Evolutionary conservation across 1,140 invertebrate species (phyloP), one percentile per base, ranked within the genome.

Genomic region (Frieseomelitta varia): DNA sequence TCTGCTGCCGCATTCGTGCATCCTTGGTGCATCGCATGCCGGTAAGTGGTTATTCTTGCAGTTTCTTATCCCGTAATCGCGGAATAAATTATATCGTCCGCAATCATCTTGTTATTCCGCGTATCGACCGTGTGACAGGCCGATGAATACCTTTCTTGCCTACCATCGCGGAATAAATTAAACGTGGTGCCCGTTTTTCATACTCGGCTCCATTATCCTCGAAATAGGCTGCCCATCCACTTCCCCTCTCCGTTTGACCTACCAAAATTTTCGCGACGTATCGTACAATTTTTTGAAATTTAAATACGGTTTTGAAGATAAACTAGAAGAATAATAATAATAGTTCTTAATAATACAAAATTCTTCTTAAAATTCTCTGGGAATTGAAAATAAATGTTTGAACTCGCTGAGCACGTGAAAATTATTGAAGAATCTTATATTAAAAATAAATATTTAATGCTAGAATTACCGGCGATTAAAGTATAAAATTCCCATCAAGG

Each of bases 1-100:
- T 51, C 81, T 93, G 83, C 75, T 94, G 71, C 89, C 91, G 65
- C 89, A 91, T 53, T 92, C 92, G 67, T 90, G 92, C 79, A 93
- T 92, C 81, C 90, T 91, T 6, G 93, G 91, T 51, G 90, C 91
- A 71, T 91, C 91, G 67, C 89, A 88, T 85, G 89, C 88, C 79
- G 88, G 93, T 94, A 85, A 93, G 92, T 89, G 84, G 27, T 67
- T 53, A 78, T 69, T 47, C 71, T 53, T 63, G 65, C 47, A 27
- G 47, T 63, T 30, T 55, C 83, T 81, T 81, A 74, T 78, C 55
- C 71, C 1, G n/a, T 51, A 27, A 80, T 79, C 81, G 67, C 10
- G 11, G 75, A 84, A 84, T 84, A 80, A 80, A 79, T 84, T 67
- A 58, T 71, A 84, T 84, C 53, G 74, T 61, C 53, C 30, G 58